Evolutionary conservation across 2,797 vertebrate species (phyloP).

Genomic region (Sphenopsis melanotis): DNA sequence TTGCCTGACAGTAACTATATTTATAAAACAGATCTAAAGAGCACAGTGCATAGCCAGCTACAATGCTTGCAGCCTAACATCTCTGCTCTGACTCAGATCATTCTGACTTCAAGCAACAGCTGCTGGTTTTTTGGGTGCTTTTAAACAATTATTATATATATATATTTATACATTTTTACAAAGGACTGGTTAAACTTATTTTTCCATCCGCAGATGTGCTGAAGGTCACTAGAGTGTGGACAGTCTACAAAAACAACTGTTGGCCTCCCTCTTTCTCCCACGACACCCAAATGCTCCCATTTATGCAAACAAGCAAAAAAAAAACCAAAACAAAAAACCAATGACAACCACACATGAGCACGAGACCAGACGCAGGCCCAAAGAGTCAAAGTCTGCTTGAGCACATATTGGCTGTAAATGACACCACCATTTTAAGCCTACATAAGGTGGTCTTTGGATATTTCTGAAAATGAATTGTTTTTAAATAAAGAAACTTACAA

Average conservation of each 20-base stretch:
- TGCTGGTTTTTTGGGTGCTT: accelerated
- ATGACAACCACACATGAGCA: not conserved
- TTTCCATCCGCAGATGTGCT: not conserved
- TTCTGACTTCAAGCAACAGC: not conserved
- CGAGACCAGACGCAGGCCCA: not conserved
- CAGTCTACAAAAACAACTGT: not conserved
- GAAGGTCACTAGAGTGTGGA: not conserved
- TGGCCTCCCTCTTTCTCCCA: not conserved
- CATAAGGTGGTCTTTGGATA: not conserved
- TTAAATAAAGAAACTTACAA: not conserved
- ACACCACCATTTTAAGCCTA: not conserved
- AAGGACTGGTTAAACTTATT: not conserved
- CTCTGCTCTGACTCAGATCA: not conserved
- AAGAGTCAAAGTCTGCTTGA: not conserved
- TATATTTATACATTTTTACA: not conserved
- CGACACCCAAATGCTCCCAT: not conserved
- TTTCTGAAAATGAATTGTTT: not conserved
- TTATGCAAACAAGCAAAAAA: not conserved
- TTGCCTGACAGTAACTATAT: not conserved
- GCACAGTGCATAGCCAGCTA: not conserved
- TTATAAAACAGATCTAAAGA: not conserved
- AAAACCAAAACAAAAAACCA: not conserved
- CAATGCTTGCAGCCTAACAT: not conserved
- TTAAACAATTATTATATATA: not conserved
- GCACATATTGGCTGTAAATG: not conserved